A percentile compares a stretch with the other conserved stretches of the same genome.
These are phyloP conservation scores for Phacellophora camtschatica DNA, from an alignment of 30 jellyfish, hydroid and myxozoan genomes.

Conservation along the genomic window DNA sequence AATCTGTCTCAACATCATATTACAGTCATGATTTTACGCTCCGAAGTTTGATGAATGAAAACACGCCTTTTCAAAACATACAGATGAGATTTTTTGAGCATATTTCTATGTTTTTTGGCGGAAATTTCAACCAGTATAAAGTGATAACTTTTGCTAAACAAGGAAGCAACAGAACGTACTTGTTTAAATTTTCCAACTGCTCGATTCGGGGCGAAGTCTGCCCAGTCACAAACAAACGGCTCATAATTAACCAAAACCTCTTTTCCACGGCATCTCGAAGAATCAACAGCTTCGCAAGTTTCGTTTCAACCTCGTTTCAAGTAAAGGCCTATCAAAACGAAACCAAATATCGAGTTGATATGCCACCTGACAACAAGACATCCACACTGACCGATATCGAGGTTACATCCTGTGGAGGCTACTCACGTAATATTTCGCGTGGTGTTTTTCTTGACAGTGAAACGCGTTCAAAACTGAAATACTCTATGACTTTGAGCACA, in stretches of 20 bases:
- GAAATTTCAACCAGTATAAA: background rate
- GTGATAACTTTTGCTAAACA: background rate
- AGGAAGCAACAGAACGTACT: background rate
- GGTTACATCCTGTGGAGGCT: slow-evolving; percentile 60
- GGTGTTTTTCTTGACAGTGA: background rate
- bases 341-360: slow-evolving; percentile 6
- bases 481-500: slow-evolving; percentile 1
- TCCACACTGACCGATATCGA: slow-evolving; percentile 19
- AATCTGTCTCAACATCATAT: background rate
- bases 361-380: slow-evolving; percentile 36
- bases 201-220: slow-evolving; percentile 20
- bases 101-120: slow-evolving; percentile 39
- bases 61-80: slow-evolving; percentile 59
- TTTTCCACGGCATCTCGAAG: slow-evolving; percentile 4
- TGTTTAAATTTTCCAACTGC: slow-evolving; percentile 35
- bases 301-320: slow-evolving; percentile 15
- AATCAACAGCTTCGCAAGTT: slow-evolving; percentile 38
- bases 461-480: background rate
- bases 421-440: slow-evolving; percentile 18
- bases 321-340: slow-evolving; percentile 29
- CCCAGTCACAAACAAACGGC: background rate
- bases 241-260: background rate
- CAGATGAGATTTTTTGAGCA: slow-evolving; percentile 46
- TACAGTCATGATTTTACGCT: slow-evolving; percentile 46
- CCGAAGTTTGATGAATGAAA: slow-evolving; percentile 29